A percentile compares a stretch with the other conserved stretches of the same genome.
These are phyloP conservation scores for Hapalemur alaotrensis DNA, from an alignment of 2,797 vertebrate genomes.

Conservation along the genomic window DNA sequence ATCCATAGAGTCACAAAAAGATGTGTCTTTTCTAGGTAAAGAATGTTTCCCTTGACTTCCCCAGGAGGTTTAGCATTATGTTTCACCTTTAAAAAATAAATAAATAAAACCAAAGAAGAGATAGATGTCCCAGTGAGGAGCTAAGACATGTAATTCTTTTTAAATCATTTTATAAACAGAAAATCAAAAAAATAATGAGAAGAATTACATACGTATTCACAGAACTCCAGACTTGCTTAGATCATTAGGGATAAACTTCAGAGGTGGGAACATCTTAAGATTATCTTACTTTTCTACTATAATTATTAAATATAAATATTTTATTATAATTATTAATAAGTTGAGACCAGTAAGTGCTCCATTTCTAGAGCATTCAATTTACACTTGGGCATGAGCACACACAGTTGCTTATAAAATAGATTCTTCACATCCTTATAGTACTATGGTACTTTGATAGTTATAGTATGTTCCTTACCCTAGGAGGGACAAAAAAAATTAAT, in stretches of 20 bases:
- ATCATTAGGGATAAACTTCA: background rate
- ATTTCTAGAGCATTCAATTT: background rate
- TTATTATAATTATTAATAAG: background rate
- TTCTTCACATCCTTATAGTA: background rate
- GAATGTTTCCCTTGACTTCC: background rate
- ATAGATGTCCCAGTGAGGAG: background rate
- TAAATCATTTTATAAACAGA: constrained; percentile 29
- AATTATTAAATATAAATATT: background rate
- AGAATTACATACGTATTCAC: background rate
- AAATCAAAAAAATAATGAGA: background rate
- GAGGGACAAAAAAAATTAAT: background rate
- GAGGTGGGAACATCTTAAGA: background rate
- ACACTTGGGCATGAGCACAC: background rate
- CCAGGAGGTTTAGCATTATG: background rate
- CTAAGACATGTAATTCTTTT: background rate
- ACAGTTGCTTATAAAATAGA: background rate
- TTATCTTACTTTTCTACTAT: background rate
- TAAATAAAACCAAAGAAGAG: background rate
- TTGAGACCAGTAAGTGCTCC: background rate
- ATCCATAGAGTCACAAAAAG: background rate
- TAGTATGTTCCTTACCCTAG: background rate
- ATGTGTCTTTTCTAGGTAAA: background rate
- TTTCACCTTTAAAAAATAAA: background rate
- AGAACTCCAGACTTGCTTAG: background rate
- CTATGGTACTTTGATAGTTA: background rate